Conservation (phyloP, 2,888 invertebrate genomes). For the Cephalotes varians region DNA sequence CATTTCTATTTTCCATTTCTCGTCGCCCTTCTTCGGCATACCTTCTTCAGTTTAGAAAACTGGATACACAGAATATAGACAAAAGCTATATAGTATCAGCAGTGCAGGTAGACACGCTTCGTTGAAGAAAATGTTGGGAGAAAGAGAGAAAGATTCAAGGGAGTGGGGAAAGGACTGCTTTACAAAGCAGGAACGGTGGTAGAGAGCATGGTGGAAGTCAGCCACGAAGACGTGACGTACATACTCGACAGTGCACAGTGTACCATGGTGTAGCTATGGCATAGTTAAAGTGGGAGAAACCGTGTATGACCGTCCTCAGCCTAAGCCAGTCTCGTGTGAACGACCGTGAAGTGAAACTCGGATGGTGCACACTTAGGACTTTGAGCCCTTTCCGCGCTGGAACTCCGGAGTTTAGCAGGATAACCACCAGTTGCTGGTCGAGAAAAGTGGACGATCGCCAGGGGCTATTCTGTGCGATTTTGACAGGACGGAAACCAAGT, state of each 20-base stretch:
- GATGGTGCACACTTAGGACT: constrained; percentile 59
- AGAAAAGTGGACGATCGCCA: background rate
- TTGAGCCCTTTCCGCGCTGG: constrained; percentile 17
- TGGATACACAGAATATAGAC: background rate
- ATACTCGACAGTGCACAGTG: constrained; percentile 60
- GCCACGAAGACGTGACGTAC: constrained; percentile 72
- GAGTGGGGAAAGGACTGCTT: constrained; percentile 58
- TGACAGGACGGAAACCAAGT: background rate
- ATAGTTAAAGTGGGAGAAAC: constrained; percentile 79
- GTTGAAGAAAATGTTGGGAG: constrained; percentile 34
- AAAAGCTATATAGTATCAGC: background rate
- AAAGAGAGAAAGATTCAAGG: constrained; percentile 48
- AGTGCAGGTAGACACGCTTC: constrained; percentile 56
- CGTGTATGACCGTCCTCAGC: constrained; percentile 76
- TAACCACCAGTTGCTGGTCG: background rate
- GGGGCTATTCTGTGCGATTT: background rate
- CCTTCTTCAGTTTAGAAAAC: constrained; percentile 17
- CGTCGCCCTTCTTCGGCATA: too few relatives aligned
- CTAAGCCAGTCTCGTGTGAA: constrained; percentile 83
- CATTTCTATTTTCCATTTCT: background rate
- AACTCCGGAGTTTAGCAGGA: background rate
- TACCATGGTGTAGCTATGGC: constrained; percentile 70
- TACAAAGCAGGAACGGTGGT: constrained; percentile 33
- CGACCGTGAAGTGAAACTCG: constrained; percentile 80
- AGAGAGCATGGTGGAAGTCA: constrained; percentile 65